A percentile compares a stretch with the other conserved stretches of the same genome.
These are phyloP conservation scores for Lepilemur septentrionalis DNA, from an alignment of 2,797 vertebrate species.

Conservation along the genomic window DNA sequence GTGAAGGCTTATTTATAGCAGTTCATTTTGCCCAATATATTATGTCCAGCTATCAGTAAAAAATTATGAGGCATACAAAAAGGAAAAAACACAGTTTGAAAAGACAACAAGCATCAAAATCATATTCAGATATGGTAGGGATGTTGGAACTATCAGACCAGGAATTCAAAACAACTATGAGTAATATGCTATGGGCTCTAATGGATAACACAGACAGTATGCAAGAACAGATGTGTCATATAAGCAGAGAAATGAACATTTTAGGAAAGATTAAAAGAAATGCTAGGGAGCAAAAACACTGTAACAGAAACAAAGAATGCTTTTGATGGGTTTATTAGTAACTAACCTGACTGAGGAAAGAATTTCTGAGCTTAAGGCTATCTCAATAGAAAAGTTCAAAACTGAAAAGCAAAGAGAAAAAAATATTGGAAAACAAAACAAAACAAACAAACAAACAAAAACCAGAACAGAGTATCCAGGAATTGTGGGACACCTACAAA, in stretches of 20 bases:
- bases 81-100: background rate
- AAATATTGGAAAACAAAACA: background rate
- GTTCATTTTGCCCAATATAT: background rate
- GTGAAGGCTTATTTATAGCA: no score
- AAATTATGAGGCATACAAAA: background rate
- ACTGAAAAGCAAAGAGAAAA: background rate
- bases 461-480: background rate
- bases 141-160: background rate
- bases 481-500: background rate
- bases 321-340: background rate
- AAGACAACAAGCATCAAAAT: background rate
- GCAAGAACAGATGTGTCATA: background rate
- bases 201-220: background rate
- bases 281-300: background rate
- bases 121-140: background rate
- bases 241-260: background rate
- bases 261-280: background rate
- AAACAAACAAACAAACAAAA: background rate
- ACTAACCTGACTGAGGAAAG: background rate
- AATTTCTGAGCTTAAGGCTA: background rate
- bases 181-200: background rate
- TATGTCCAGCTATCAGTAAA: background rate
- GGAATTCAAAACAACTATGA: background rate
- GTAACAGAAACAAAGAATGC: background rate
- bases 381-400: background rate